phyloP scores from a whole-genome alignment of 2,888 invertebrate genomes.

The Bellardia pandia region DNA sequence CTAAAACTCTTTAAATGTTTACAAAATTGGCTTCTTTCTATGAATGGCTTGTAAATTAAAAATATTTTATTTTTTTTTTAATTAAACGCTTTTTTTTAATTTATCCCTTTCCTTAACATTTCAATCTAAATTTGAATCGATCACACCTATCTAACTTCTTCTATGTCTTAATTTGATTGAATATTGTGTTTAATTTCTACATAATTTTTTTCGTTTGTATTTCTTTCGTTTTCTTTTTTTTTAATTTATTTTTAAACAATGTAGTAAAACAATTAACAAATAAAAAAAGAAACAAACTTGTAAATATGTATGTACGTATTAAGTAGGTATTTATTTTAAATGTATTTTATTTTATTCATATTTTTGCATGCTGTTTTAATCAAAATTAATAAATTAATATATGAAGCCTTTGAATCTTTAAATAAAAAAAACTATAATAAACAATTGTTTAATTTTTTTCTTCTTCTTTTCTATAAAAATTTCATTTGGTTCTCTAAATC shows the following conservation, averaged over 20 bases:
- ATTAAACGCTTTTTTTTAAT: slow-evolving; percentile 75
- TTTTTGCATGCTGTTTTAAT: slow-evolving; percentile 74
- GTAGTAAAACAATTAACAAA: slow-evolving; percentile 64
- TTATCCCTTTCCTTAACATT: slow-evolving; percentile 26
- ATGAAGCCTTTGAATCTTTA: slow-evolving; percentile 43
- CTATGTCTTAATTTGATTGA: slow-evolving; percentile 41
- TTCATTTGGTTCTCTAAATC: slow-evolving; percentile 52
- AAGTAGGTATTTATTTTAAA: slow-evolving; percentile 45
- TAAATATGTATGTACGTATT: slow-evolving; percentile 69
- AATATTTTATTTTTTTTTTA: slow-evolving; percentile 29
- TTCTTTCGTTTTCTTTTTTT: slow-evolving; percentile 46
- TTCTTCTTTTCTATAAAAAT: slow-evolving; percentile 63
- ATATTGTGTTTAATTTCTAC: slow-evolving; percentile 35
- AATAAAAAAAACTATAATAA: slow-evolving; percentile 58
- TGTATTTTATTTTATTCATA: slow-evolving; percentile 46
- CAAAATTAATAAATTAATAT: slow-evolving; percentile 71
- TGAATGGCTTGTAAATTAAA: slow-evolving; percentile 57
- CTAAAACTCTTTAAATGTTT: slow-evolving; percentile 34
- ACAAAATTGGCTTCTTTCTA: slow-evolving; percentile 45
- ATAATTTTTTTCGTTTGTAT: slow-evolving; percentile 58
- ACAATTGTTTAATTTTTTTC: slow-evolving; percentile 59
- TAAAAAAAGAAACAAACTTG: slow-evolving; percentile 63
- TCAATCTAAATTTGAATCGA: slow-evolving; percentile 11
- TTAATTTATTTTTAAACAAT: slow-evolving; percentile 58
- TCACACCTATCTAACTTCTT: slow-evolving; percentile 8